Conservation (phyloP, 2,888 invertebrate genomes). For the Alviniconcha strummeri region DNA sequence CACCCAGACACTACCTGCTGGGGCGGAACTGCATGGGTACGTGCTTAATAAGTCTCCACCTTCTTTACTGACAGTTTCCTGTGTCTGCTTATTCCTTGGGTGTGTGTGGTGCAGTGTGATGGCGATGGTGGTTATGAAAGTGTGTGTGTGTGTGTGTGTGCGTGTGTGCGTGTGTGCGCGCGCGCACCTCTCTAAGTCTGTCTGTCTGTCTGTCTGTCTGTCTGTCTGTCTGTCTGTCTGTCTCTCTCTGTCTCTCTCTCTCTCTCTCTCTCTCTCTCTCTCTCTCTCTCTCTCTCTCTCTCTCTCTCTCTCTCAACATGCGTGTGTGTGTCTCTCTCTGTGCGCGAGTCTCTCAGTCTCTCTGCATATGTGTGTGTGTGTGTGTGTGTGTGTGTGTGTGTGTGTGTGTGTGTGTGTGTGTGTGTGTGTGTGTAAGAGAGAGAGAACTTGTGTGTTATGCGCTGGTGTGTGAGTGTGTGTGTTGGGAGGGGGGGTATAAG, state of each 20-base stretch:
- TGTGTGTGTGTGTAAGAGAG: not conserved
- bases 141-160: no score
- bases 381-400: not conserved
- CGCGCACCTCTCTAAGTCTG: no score
- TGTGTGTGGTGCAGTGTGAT: no score
- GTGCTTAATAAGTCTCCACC: not conserved
- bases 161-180: no score
- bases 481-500: no score
- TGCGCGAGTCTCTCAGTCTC: not conserved
- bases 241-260: not conserved
- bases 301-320: not conserved
- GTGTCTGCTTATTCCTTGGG: no score
- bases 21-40: slow-evolving; percentile 56
- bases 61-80: no score
- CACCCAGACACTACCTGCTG: slow-evolving; percentile 50
- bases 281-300: not conserved
- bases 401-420: not conserved
- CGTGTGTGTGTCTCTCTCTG: not conserved
- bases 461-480: no score
- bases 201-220: no score
- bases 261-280: not conserved
- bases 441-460: no score
- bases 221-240: not conserved
- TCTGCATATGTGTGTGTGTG: not conserved
- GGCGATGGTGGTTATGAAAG: no score